Conservation (phyloP, 2,888 invertebrate genomes). For the Nycteola revayana region DNA sequence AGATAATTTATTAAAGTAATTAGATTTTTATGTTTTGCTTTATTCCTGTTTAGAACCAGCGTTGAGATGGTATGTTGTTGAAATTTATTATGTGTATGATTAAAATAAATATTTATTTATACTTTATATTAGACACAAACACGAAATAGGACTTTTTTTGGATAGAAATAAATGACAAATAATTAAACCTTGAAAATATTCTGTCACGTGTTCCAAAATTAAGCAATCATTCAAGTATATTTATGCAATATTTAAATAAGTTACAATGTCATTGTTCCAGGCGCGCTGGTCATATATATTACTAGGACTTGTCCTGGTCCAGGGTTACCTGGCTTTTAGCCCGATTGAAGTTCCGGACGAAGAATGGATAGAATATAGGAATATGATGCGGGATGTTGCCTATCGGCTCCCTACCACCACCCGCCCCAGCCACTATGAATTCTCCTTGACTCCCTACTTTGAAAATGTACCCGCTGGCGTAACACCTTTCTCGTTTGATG, state of each 20-base stretch:
- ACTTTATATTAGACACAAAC: too few relatives aligned
- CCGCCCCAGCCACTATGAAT: conserved; percentile 75
- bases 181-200: too few relatives aligned
- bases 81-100: too few relatives aligned
- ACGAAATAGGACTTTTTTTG: too few relatives aligned
- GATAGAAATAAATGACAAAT: too few relatives aligned
- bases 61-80: conserved; percentile 56
- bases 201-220: too few relatives aligned
- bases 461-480: conserved; percentile 28
- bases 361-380: conserved; percentile 57
- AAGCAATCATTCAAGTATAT: too few relatives aligned
- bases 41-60: conserved; percentile 45
- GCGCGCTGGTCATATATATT: conserved; percentile 50
- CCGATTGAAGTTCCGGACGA: conserved; percentile 58
- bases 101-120: too few relatives aligned
- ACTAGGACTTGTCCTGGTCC: conserved; percentile 49
- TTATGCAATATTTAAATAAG: too few relatives aligned
- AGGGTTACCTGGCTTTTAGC: conserved; percentile 48
- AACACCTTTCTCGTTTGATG: conserved; percentile 64
- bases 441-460: conserved; percentile 77
- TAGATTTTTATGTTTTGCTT: conserved; percentile 11
- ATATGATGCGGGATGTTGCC: conserved; percentile 44
- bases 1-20: conserved; percentile 33
- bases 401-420: conserved; percentile 75
- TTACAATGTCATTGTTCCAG: too few relatives aligned